A percentile compares a stretch with the other conserved stretches of the same genome.
These are phyloP conservation scores for Ostrea edulis DNA, from an alignment of 1,140 invertebrate species.

Conservation along the genomic window DNA sequence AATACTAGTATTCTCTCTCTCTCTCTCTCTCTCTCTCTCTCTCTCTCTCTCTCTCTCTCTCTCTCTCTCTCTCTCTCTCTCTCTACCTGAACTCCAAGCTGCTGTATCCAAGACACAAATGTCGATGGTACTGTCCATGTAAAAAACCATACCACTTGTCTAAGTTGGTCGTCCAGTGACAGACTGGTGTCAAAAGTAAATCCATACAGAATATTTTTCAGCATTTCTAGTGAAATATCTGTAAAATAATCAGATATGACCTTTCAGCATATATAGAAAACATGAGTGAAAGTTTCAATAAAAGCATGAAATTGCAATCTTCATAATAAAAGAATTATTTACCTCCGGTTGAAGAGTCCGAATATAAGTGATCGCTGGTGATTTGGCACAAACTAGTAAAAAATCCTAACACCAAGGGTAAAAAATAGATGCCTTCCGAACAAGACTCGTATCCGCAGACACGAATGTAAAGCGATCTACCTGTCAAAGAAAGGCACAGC, in stretches of 20 bases:
- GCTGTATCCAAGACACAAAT: slow-evolving; percentile 27
- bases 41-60: too few relatives aligned
- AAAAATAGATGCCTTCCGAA: slow-evolving; percentile 19
- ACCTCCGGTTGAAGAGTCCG: background rate
- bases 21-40: too few relatives aligned
- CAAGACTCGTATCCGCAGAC: slow-evolving; percentile 21
- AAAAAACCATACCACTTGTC: background rate
- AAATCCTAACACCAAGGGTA: slow-evolving; percentile 8
- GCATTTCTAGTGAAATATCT: background rate
- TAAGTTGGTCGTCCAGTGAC: background rate
- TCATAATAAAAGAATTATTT: background rate
- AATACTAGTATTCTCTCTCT: too few relatives aligned
- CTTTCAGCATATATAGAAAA: background rate
- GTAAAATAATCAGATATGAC: background rate
- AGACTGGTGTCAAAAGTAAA: slow-evolving; percentile 8
- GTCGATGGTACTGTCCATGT: background rate
- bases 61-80: too few relatives aligned
- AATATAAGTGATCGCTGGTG: background rate
- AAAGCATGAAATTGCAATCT: background rate
- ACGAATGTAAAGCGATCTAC: slow-evolving; percentile 9
- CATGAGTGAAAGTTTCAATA: too few relatives aligned
- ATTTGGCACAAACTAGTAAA: background rate
- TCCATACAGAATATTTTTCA: background rate
- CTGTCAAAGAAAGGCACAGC: slow-evolving; percentile 7
- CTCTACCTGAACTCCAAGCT: background rate